These are phyloP conservation scores for Himantopus leucocephalus DNA, from an alignment of 2,113 vertebrate species.

Conservation along the genomic window DNA sequence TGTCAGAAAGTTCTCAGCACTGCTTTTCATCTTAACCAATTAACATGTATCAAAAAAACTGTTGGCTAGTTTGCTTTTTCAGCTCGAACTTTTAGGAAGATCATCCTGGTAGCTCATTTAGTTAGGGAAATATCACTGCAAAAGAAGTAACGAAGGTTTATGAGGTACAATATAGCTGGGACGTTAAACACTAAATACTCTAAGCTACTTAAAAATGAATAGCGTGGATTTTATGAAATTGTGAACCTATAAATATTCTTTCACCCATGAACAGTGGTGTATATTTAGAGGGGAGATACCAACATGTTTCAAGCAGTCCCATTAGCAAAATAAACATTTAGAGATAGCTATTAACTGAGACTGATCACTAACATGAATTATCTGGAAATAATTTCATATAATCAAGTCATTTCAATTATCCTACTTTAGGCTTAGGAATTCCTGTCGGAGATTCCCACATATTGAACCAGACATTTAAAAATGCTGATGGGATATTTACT, in stretches of 20 bases:
- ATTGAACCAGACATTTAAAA: background rate
- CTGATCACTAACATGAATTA: background rate
- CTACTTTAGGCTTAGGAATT: slow-evolving; percentile 16
- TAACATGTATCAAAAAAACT: background rate
- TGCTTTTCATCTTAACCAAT: background rate
- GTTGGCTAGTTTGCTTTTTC: background rate
- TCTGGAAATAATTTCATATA: background rate
- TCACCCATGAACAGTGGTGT: background rate
- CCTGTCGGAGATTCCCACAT: background rate
- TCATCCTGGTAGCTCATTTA: background rate
- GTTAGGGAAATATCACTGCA: background rate
- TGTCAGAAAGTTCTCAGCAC: background rate
- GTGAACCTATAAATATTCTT: background rate
- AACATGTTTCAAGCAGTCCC: background rate
- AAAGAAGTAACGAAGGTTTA: background rate
- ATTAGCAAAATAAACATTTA: background rate
- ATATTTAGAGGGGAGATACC: background rate
- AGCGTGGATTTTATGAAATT: background rate
- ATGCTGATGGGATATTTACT: background rate
- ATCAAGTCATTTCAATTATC: background rate
- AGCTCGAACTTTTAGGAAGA: background rate
- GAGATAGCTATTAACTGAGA: background rate
- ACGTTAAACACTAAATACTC: background rate
- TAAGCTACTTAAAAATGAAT: background rate
- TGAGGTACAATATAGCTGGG: background rate